Base-by-base conservation (phyloP, 1,140 invertebrate genomes). In the Panagrolaimus sp. region DNA sequence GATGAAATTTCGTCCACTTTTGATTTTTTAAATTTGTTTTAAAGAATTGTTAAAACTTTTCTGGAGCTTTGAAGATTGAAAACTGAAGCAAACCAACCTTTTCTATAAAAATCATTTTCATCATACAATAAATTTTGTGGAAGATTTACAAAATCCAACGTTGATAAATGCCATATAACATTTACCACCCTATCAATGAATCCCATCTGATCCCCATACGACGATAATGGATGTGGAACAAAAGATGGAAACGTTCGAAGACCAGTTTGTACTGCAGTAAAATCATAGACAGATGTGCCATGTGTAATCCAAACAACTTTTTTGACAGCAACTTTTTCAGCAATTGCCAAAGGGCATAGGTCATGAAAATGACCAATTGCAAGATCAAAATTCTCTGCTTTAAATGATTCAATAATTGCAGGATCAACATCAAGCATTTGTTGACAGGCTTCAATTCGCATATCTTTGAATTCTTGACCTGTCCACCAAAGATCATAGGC, bases 401-500 rank as follows among this genome's bases (percentile, higher is more conserved):
- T 8, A 46, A 74, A 75, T 11, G 68, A 38, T 27, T 71, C 67
- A 42, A 77, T 43, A 47, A 65, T 31, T n/a, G 8, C 23, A 9
- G 42, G 14, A 48, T 71, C 74, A 8, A 70, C 38, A 25, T 25
- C 20, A 1, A 81, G 69, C 81, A 81, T 81, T 67, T 81, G 79
- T 68, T 83, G 78, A 27, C 81, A 81, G 25, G 79, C 66, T 65
- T 81, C 81, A 7, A 81, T 46, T 47, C 81, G 67, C 74, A 80
- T 78, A 25, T 74, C 73, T 48, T 70, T 82, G 68, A 81, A 81
- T 68, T 81, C 79, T 69, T 79, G 81, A 2, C 81, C 79, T 9
- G 79, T 81, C 79, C 79, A 81, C 77, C 78, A 81, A 5, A 81
- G 64, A 57, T 81, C 81, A 65, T 79, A 82, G 13, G 79, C 73